A percentile compares a stretch with the other conserved stretches of the same genome.
phyloP scores from a whole-genome alignment of 2,888 invertebrate species.

The Acrobasis consociella region DNA sequence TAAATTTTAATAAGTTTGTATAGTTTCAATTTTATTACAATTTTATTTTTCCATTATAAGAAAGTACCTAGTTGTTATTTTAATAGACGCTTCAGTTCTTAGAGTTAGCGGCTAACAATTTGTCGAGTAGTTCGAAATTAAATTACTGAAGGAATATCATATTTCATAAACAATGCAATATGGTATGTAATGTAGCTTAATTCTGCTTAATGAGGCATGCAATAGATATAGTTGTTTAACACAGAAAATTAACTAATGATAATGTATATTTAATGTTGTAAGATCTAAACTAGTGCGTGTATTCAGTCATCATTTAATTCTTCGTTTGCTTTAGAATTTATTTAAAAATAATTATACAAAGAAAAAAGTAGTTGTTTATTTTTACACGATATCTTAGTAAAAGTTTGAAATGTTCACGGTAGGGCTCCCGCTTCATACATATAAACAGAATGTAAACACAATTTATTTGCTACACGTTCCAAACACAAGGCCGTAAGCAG shows the following conservation, averaged over 20 bases:
- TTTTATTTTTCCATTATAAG: too few relatives aligned
- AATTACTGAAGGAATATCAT: not conserved
- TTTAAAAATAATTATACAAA: not conserved
- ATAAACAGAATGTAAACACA: conserved; percentile 11
- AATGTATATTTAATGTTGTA: not conserved
- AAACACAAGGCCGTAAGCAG: too few relatives aligned
- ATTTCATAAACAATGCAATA: not conserved
- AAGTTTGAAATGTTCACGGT: not conserved
- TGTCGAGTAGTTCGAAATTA: not conserved
- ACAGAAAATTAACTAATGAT: not conserved
- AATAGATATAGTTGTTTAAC: not conserved
- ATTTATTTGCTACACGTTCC: conserved; percentile 10
- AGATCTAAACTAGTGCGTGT: not conserved
- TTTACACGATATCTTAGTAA: not conserved
- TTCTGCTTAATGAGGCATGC: not conserved
- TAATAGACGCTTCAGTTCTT: not conserved
- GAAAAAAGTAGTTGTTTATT: not conserved
- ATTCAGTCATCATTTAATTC: not conserved
- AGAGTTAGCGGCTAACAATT: not conserved
- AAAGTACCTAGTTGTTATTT: not conserved
- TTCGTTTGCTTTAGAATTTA: not conserved
- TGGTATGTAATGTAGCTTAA: too few relatives aligned
- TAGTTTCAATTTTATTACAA: too few relatives aligned
- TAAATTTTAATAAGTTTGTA: too few relatives aligned
- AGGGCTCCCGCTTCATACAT: not conserved